phyloP scores from a whole-genome alignment of 2,797 vertebrate species.

The Poecilia picta region DNA sequence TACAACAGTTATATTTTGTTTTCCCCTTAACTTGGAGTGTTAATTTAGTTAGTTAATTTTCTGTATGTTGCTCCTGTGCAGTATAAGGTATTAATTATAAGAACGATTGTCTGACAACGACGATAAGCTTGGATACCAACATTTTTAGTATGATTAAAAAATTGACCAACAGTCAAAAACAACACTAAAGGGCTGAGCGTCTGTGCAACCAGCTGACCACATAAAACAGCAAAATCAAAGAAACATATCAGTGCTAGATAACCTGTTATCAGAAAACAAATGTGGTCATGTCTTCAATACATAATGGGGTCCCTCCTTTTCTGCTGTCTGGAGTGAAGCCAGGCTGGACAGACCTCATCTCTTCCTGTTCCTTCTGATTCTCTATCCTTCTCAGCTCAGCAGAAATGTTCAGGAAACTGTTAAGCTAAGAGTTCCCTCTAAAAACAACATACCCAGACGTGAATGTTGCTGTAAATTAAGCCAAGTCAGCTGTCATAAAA shows the following conservation, averaged over 20 bases:
- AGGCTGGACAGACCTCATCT: conserved; percentile 51
- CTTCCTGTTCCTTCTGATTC: conserved; percentile 53
- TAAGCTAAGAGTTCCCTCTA: conserved; percentile 41
- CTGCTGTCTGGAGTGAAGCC: conserved; percentile 55
- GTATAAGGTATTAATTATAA: not conserved
- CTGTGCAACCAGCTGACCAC: conserved; percentile 49
- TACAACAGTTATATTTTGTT: conserved; percentile 47
- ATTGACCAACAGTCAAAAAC: conserved; percentile 8
- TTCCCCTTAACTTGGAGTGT: conserved; percentile 38
- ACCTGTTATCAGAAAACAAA: conserved; percentile 13
- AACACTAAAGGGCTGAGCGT: conserved; percentile 22
- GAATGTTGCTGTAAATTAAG: conserved; percentile 34
- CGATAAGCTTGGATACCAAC: not conserved
- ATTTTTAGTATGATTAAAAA: conserved; percentile 1
- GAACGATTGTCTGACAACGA: not conserved
- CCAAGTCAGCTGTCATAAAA: conserved; percentile 26
- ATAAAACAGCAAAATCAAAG: conserved; percentile 9
- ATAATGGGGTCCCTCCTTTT: conserved; percentile 15
- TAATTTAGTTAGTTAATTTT: conserved; percentile 39
- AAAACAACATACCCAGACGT: not conserved
- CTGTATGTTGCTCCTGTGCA: conserved; percentile 8
- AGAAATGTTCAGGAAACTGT: conserved; percentile 62
- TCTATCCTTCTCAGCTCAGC: conserved; percentile 39
- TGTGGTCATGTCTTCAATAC: conserved; percentile 23
- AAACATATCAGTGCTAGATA: conserved; percentile 38